Evolutionary conservation across 1,140 invertebrate genomes (phyloP).

Genomic region (Trichogramma pretiosum): DNA sequence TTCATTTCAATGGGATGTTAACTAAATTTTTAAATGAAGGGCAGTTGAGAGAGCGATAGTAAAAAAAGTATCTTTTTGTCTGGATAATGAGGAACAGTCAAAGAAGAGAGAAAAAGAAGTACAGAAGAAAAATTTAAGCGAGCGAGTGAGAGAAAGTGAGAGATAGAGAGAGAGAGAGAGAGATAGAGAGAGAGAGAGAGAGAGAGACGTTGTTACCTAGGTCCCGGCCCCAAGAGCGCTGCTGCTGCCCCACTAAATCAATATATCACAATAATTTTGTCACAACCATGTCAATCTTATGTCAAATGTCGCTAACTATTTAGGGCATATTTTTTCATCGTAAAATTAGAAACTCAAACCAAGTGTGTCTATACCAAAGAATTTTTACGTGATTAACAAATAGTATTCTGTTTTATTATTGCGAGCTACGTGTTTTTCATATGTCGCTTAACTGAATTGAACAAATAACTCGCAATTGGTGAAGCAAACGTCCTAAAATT

Average conservation of each 20-base stretch:
- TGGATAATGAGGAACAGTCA: slow-evolving; percentile 19
- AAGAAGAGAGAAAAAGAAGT: slow-evolving; percentile 28
- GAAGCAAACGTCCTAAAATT: too few species aligned
- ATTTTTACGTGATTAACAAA: too few species aligned
- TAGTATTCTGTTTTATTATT: too few species aligned
- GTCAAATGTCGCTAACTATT: slow-evolving; percentile 30
- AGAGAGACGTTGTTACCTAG: slow-evolving; percentile 47
- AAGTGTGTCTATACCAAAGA: too few species aligned
- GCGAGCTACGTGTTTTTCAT: too few species aligned
- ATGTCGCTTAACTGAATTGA: too few species aligned
- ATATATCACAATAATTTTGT: slow-evolving; percentile 44
- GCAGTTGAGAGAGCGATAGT: too few species aligned
- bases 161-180: slow-evolving; percentile 29
- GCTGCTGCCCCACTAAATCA: slow-evolving; percentile 48
- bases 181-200: slow-evolving; percentile 41
- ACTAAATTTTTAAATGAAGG: too few species aligned
- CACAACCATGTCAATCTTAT: slow-evolving; percentile 38
- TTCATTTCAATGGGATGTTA: too few species aligned
- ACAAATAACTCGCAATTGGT: too few species aligned
- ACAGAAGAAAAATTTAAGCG: slow-evolving; percentile 38
- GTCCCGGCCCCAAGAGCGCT: slow-evolving; percentile 46
- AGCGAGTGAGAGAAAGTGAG: slow-evolving; percentile 38
- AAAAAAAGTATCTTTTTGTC: too few species aligned
- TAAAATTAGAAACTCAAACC: too few species aligned
- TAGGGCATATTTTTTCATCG: neutral